Evolutionary conservation across 35 echinoderm and acorn worm species (phyloP), one percentile per base, ranked within the genome.

Genomic region (Acanthaster planci): DNA sequence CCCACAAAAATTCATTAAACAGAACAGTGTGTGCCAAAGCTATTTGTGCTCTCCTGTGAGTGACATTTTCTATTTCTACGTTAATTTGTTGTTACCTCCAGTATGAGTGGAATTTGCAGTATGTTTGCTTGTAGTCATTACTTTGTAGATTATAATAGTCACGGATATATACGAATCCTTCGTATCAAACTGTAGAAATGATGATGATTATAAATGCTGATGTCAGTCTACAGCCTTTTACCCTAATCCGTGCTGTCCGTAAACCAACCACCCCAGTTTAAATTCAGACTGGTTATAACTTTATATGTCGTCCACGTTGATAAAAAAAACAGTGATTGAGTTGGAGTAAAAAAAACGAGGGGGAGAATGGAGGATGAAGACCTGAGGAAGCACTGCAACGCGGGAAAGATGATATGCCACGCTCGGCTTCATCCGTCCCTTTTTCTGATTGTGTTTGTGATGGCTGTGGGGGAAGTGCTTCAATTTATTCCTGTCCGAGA

Each of bases 371-470:
- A 47, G 42, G 42, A 47, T 4, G 42, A 47, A 72, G 23, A 29
- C 21, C 9, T 22, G 57, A 30, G 34, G 64, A 72, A 72, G 30
- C 64, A 72, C 64, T 23, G 64, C 34, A 72, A 31, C 64, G 26
- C 14, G 0, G 64, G 64, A 72, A 72, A 72, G 64, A 26, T 72
- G 64, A 72, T 72, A 35, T 34, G 64, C 29, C 64, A 72, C 34
- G 64, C 64, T 31, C 34, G 64, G 64, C 64, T 72, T 72, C 64
- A 72, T 29, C 64, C 64, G 14, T 10, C 7, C n/a, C 64, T 10
- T 26, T 72, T 72, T 29, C 10, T 72, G 64, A 72, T 72, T 72
- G 64, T 72, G 64, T 72, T 72, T 72, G 64, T 34, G 64, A 72
- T 7, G 64, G 64, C 64, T 72, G 21, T 31, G 64, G 64, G 56